A percentile compares a stretch with the other conserved stretches of the same genome.
Conservation (phyloP, 2,113 vertebrate species). For the Burhinus bistriatus region DNA sequence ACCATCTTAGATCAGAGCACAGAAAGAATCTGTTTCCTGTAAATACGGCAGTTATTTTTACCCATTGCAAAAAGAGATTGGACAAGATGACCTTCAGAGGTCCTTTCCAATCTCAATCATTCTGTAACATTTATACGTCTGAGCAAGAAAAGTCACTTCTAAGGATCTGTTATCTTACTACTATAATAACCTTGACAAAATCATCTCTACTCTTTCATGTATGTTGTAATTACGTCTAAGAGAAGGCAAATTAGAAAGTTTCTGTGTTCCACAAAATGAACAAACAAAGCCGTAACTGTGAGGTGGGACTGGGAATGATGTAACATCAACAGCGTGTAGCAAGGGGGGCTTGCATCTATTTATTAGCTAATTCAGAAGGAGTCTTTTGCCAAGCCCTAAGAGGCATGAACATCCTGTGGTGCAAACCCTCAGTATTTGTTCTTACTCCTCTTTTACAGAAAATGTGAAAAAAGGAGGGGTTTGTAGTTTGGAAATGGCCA, state of each 20-base stretch:
- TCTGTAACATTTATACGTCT: neutral
- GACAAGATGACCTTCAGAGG: neutral
- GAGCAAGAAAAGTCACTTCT: neutral
- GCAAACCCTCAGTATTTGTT: neutral
- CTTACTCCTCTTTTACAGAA: neutral
- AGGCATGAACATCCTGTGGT: neutral
- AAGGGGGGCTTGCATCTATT: rapidly evolving
- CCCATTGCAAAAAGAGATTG: neutral
- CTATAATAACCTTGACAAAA: neutral
- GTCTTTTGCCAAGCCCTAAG: neutral
- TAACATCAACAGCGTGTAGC: neutral
- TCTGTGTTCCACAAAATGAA: neutral
- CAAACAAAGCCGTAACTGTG: neutral
- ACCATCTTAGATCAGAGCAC: neutral
- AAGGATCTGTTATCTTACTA: neutral
- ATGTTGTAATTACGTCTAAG: neutral
- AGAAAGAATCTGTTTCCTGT: neutral
- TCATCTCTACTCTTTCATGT: neutral
- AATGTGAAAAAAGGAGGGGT: neutral
- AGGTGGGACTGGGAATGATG: neutral
- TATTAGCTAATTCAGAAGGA: neutral
- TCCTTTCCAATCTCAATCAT: neutral
- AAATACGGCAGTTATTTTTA: neutral
- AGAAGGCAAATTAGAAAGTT: neutral
- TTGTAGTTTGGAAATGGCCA: neutral